Evolutionary conservation across 2,888 invertebrate species (phyloP).

Genomic region (Empis stercorea): DNA sequence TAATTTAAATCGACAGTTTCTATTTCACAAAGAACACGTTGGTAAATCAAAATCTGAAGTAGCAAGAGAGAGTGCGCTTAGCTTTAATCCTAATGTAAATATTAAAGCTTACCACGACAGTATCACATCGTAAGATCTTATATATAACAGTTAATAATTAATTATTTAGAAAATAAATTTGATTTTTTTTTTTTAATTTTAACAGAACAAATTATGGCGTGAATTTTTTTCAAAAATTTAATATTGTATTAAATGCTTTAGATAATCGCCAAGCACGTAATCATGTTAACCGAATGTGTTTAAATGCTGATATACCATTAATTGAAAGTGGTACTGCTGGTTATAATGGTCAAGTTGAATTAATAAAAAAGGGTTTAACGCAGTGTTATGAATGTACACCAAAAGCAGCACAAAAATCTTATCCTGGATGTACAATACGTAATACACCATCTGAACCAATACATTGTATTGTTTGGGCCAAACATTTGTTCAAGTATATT

Average conservation of each 20-base stretch:
- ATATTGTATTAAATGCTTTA: constrained; percentile 87
- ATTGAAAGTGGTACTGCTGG: constrained; percentile 97
- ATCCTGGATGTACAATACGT: constrained; percentile 95
- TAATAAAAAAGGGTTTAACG: constrained; percentile 72
- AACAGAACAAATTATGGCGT: constrained; percentile 75
- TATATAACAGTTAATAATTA: too few species aligned
- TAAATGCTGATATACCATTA: constrained; percentile 85
- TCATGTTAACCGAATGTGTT: constrained; percentile 97
- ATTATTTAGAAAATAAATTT: background rate
- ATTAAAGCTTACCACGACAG: constrained; percentile 88
- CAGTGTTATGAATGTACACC: constrained; percentile 97
- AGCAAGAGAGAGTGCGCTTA: constrained; percentile 76
- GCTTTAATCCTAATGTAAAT: constrained; percentile 76
- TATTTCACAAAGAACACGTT: constrained; percentile 97
- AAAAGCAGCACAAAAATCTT: constrained; percentile 81
- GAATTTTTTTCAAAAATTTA: constrained; percentile 82
- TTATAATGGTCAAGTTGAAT: constrained; percentile 90
- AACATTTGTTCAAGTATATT: constrained; percentile 89
- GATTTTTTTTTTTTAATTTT: constrained; percentile 7
- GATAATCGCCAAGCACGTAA: constrained; percentile 94
- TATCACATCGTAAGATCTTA: constrained; percentile 79
- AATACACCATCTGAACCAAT: constrained; percentile 99
- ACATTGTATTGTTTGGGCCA: constrained; percentile 99
- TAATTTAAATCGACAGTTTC: constrained; percentile 95
- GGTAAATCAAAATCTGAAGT: constrained; percentile 93